Conservation (phyloP, 2,797 vertebrate genomes). For the Hapalemur alaotrensis region DNA sequence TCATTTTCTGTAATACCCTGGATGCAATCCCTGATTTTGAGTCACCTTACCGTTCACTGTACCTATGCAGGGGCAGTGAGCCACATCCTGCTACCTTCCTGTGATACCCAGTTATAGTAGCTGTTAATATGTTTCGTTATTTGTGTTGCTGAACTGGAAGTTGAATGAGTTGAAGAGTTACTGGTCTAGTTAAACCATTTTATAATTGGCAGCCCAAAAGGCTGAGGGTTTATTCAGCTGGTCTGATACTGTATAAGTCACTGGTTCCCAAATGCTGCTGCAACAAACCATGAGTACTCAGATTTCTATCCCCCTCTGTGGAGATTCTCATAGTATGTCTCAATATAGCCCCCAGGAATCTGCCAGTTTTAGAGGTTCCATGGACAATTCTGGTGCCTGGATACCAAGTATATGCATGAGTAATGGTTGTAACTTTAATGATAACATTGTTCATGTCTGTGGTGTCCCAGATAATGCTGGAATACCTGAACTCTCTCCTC, state of each 20-base stretch:
- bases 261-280: not conserved
- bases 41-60: not conserved
- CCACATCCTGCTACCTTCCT: not conserved
- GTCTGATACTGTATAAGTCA: not conserved
- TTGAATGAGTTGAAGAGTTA: not conserved
- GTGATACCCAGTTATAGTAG: not conserved
- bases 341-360: not conserved
- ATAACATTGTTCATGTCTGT: not conserved
- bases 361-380: not conserved
- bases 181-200: not conserved
- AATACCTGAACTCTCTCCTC: not conserved
- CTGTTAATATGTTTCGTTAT: not conserved
- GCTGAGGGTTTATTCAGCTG: not conserved
- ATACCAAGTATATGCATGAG: not conserved
- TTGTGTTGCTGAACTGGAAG: not conserved
- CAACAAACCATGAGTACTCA: not conserved
- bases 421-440: not conserved
- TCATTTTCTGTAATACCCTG: not conserved
- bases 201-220: not conserved
- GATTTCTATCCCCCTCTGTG: not conserved
- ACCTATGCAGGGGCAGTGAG: accelerated
- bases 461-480: not conserved
- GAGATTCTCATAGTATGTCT: not conserved
- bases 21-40: not conserved
- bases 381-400: not conserved